A percentile compares a stretch with the other conserved stretches of the same genome.
phyloP scores from a whole-genome alignment of 2,888 invertebrate species.

The Archaeoteleia sp. region DNA sequence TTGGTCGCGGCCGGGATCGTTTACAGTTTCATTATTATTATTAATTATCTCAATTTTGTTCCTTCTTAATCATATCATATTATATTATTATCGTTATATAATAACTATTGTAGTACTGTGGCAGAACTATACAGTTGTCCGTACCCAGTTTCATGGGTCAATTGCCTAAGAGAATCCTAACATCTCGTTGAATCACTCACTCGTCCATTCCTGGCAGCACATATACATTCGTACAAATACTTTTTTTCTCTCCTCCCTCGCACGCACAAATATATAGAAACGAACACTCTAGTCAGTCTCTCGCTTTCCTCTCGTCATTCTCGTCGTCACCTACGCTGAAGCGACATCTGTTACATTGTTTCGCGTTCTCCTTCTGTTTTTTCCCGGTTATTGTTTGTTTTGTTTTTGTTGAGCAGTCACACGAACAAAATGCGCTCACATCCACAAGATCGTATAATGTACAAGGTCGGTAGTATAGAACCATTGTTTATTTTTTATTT shows the following conservation, averaged over 20 bases:
- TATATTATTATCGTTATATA: conserved; percentile 71
- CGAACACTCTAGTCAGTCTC: conserved; percentile 51
- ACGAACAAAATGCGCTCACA: conserved; percentile 57
- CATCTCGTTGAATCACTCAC: conserved; percentile 43
- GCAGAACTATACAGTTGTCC: conserved; percentile 70
- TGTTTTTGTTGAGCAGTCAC: conserved; percentile 28
- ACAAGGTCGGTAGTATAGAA: conserved; percentile 66
- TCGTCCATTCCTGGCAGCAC: conserved; percentile 34
- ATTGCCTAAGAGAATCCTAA: conserved; percentile 57
- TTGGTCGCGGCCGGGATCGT: conserved; percentile 63
- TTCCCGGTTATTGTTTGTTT: neutral
- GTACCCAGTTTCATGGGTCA: conserved; percentile 65
- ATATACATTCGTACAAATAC: conserved; percentile 31
- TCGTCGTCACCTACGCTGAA: conserved; percentile 27
- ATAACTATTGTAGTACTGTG: conserved; percentile 69
- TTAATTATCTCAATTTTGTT: conserved; percentile 54
- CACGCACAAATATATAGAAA: conserved; percentile 48
- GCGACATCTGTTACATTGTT: conserved; percentile 33
- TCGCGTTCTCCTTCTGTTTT: conserved; percentile 23
- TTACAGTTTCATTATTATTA: conserved; percentile 50
- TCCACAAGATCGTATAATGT: conserved; percentile 57
- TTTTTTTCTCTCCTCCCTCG: conserved; percentile 16
- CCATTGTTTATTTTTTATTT: conserved; percentile 63
- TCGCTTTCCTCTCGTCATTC: conserved; percentile 36
- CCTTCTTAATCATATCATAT: conserved; percentile 63